Base-by-base conservation (phyloP, 2,888 invertebrate genomes). In the Tholera decimalis region DNA sequence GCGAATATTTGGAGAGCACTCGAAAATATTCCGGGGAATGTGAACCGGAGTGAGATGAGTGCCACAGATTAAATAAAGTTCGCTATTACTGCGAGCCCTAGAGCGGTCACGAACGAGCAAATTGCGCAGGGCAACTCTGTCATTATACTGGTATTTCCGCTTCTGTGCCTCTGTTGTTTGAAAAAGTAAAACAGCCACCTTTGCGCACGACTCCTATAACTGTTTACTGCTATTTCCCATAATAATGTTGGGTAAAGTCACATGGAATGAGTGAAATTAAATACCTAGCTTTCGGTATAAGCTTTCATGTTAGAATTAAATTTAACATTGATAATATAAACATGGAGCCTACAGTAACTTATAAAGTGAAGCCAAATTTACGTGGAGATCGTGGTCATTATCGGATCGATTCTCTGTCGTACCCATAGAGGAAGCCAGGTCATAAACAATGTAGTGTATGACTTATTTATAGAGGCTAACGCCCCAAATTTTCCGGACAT, bases 131-230 rank as follows among this genome's bases (percentile, higher is more conserved):
- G 73, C 76, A 74, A 61, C 75, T 71, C 81, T 77, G 78, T 83
- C 83, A 90, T 90, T 89, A 90, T 76, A n/a, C 61, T 73, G 89
- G 86, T 77, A 88, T 90, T 90, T 90, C 89, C 89, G 90, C 84
- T 84, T 82, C 84, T 79, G 78, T 74, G 60, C 73, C 60, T 59
- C 71, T 51, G 73, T 66, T 66, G 56, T 60, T 79, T 39, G 51
- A 69, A 72, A 75, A 79, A 81, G 33, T 69, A 62, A 64, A 79
- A 61, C 67, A 62, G 61, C 53, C 46, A 65, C 62, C 55, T 66
- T 44, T 35, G 39, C 26, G 53, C 56, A 61, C 61, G 66, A 70
- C 57, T 77, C 62, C 53, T 46, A 64, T 68, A 75, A 73, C 79
- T 73, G 68, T 78, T 49, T 13, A 41, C 56, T 46, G 53, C 74